A percentile compares a stretch with the other conserved stretches of the same genome.
Conservation (phyloP, 2,797 vertebrate species). For the Scarus forsteni region DNA sequence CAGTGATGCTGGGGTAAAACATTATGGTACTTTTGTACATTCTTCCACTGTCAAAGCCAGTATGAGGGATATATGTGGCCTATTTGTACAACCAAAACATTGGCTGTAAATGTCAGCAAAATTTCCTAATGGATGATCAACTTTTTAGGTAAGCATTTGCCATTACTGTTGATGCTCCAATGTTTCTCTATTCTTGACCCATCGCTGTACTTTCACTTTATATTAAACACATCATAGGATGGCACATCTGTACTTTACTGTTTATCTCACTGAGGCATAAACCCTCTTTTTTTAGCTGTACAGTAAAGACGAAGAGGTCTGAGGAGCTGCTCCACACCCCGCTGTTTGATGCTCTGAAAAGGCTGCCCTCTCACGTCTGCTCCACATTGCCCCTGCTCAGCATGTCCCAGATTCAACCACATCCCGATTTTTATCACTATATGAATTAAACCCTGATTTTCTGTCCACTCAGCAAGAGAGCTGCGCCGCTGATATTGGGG, state of each 20-base stretch:
- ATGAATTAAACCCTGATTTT: constrained; percentile 84
- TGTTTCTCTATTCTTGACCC: too few relatives aligned
- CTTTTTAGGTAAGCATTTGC: too few relatives aligned
- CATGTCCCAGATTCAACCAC: constrained; percentile 74
- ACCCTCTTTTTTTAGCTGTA: constrained; percentile 58
- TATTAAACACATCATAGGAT: too few relatives aligned
- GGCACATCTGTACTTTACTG: constrained; percentile 74
- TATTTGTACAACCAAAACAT: too few relatives aligned
- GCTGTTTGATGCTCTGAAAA: constrained; percentile 57
- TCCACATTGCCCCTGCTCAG: constrained; percentile 75
- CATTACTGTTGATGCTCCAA: too few relatives aligned
- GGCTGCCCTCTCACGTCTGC: constrained; percentile 54
- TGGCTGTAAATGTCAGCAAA: too few relatives aligned
- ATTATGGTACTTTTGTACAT: too few relatives aligned
- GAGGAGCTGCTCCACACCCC: constrained; percentile 52
- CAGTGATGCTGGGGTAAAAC: too few relatives aligned
- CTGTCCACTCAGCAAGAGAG: constrained; percentile 83
- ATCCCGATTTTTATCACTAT: constrained; percentile 81
- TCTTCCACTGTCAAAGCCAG: too few relatives aligned
- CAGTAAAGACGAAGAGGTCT: constrained; percentile 44
- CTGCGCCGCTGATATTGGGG: constrained; percentile 55
- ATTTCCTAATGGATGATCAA: too few relatives aligned
- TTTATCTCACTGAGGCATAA: constrained; percentile 65
- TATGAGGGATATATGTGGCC: too few relatives aligned
- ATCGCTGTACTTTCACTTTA: too few relatives aligned